phyloP scores from a whole-genome alignment of 2,797 vertebrate genomes.

The Cichlasoma orientale region DNA sequence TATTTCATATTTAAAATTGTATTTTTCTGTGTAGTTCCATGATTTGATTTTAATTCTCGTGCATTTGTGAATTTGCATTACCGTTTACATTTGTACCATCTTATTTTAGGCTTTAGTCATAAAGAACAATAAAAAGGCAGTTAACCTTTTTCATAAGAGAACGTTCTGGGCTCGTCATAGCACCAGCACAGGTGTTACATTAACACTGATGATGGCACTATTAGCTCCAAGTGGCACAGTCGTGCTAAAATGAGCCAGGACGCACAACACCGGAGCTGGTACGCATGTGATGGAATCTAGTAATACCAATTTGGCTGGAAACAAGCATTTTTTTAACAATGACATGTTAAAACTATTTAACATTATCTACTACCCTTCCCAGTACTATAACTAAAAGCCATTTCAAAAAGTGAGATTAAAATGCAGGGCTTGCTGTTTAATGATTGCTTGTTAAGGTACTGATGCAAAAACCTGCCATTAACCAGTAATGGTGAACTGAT shows the following conservation, averaged over 20 bases:
- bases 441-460: background rate
- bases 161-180: background rate
- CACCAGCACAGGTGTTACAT: constrained; percentile 20
- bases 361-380: background rate
- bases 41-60: background rate
- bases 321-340: background rate
- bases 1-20: constrained; percentile 13
- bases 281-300: background rate
- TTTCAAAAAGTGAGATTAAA: background rate
- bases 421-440: background rate
- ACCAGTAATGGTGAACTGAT: background rate
- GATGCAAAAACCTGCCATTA: background rate
- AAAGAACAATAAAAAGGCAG: constrained; percentile 11
- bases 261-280: background rate
- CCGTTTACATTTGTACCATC: background rate
- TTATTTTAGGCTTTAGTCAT: background rate
- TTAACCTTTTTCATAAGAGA: constrained; percentile 22
- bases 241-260: background rate
- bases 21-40: background rate
- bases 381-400: background rate
- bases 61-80: background rate
- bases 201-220: constrained; percentile 5
- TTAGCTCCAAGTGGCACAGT: background rate
- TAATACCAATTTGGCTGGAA: background rate
- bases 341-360: background rate